phyloP scores from a whole-genome alignment of 2,113 vertebrate genomes.

The Chelonoidis abingdonii region DNA sequence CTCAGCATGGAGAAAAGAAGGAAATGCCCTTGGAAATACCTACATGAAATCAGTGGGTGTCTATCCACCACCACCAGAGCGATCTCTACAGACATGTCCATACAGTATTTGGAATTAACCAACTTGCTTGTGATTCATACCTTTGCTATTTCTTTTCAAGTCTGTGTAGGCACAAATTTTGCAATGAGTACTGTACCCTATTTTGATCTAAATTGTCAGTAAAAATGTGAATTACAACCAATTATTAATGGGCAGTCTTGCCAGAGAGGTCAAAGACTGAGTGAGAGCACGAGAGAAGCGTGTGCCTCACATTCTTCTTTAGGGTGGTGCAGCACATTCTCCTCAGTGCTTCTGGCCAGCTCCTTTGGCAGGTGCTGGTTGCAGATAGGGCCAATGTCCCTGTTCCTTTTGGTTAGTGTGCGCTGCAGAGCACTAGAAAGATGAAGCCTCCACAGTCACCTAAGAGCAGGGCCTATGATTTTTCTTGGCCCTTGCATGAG shows the following conservation, averaged over 20 bases:
- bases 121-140: background rate
- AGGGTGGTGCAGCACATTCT: fast-evolving
- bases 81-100: background rate
- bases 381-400: background rate
- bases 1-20: background rate
- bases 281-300: background rate
- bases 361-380: background rate
- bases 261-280: background rate
- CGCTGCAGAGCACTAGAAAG: background rate
- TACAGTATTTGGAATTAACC: background rate
- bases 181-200: background rate
- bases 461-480: background rate
- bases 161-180: background rate
- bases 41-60: background rate
- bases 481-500: background rate
- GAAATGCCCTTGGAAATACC: background rate
- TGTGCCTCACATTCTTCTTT: background rate
- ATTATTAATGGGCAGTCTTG: background rate
- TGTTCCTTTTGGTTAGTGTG: background rate
- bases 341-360: background rate
- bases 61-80: no score
- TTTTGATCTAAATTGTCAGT: background rate
- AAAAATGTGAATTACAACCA: background rate
- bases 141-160: background rate
- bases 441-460: background rate